phyloP scores from a whole-genome alignment of 2,888 invertebrate genomes.

The Pandemis cinnamomeana region DNA sequence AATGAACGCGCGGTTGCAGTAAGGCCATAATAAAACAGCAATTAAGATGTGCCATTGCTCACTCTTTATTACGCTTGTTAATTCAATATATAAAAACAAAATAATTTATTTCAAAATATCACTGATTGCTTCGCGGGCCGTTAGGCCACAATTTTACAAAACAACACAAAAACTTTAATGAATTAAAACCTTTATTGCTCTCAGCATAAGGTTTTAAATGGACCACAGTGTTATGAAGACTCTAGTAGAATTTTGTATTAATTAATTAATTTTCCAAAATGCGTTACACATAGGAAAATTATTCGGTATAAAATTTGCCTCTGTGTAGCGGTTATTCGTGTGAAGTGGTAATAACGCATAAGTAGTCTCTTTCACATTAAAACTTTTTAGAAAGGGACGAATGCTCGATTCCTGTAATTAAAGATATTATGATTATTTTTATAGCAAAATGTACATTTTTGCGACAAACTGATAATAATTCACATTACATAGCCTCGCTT shows the following conservation, averaged over 20 bases:
- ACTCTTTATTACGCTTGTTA: slow-evolving; percentile 84
- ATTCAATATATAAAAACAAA: slow-evolving; percentile 81
- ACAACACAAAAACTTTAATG: slow-evolving; percentile 20
- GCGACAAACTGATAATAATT: neutral
- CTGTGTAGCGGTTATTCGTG: neutral
- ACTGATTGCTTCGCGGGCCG: slow-evolving; percentile 61
- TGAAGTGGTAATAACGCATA: neutral
- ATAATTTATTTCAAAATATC: slow-evolving; percentile 81
- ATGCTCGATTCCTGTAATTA: neutral
- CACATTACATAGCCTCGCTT: neutral
- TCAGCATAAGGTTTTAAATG: slow-evolving; percentile 21
- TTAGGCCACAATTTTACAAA: slow-evolving; percentile 31
- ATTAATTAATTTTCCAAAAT: neutral
- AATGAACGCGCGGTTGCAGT: no score
- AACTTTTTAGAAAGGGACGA: neutral
- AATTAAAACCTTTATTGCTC: slow-evolving; percentile 18
- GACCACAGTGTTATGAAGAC: slow-evolving; percentile 17
- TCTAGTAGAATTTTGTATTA: slow-evolving; percentile 14
- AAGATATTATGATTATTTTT: neutral
- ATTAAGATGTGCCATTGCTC: slow-evolving; percentile 81
- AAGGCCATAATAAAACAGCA: slow-evolving; percentile 67
- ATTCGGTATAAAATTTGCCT: neutral
- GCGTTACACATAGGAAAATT: neutral
- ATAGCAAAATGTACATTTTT: neutral
- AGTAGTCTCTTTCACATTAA: slow-evolving; percentile 1